Conservation (phyloP, 2,797 vertebrate species). For the Carcharodon carcharias region DNA sequence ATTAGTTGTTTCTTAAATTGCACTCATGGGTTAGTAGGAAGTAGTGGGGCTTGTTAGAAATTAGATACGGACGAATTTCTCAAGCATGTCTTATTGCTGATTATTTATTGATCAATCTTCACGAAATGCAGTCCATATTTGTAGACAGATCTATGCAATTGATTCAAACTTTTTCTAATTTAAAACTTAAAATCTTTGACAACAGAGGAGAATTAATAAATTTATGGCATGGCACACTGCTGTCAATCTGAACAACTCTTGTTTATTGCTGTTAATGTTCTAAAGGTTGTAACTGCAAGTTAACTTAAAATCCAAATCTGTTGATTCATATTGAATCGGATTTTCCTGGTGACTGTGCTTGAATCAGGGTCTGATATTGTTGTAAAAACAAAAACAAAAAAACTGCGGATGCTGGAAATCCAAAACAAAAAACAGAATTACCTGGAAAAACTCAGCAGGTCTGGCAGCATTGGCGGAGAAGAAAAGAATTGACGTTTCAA, state of each 20-base stretch:
- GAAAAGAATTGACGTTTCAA: no score
- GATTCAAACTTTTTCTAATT: not conserved
- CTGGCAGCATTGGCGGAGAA: no score
- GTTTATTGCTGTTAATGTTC: not conserved
- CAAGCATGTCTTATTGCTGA: not conserved
- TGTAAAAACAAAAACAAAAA: no score
- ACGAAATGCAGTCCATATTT: not conserved
- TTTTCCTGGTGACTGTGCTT: not conserved
- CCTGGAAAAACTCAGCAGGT: no score
- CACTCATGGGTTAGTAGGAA: not conserved
- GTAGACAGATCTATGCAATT: no score
- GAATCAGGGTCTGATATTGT: not conserved
- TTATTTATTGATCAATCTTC: not conserved
- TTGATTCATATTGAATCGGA: not conserved
- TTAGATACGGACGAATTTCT: not conserved
- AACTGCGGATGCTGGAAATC: no score
- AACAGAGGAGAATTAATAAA: not conserved
- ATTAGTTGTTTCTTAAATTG: not conserved
- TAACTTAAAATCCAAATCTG: not conserved
- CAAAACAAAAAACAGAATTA: no score
- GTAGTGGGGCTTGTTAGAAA: not conserved
- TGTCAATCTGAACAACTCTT: not conserved
- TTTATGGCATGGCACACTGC: no score
- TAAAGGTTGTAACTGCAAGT: not conserved
- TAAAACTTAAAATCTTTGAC: not conserved